Evolutionary conservation across 2,113 vertebrate species (phyloP), one percentile per base, ranked within the genome.

Genomic region (Ellobius talpinus): DNA sequence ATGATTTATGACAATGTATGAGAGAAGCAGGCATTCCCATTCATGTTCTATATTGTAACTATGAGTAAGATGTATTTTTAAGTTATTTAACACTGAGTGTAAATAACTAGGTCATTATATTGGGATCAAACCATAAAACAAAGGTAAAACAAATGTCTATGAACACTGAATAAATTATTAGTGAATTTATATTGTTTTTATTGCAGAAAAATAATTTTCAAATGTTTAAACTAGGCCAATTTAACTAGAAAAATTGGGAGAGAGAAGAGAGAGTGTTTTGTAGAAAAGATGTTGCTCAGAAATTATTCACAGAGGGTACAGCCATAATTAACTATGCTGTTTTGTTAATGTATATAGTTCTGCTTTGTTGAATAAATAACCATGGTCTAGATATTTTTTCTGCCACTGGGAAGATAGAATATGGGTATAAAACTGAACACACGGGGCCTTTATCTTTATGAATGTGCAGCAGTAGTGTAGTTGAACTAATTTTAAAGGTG

Each of bases 1-100:
- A 19, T 50, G 24, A 31, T 55, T 58, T 74, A 29, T 55, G n/a
- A 76, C 5, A n/a, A 85, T 58, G 81, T 94, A 91, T 72, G 42
- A 76, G 17, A 58, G 23, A 92, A 92, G 2, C 11, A 26, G 16
- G 0, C 16, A 58, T 85, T n/a, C 2, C 14, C 55, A 42, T 63
- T 72, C 61, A 77, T 63, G 73, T 1, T 87, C 16, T 70, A n/a
- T 14, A 77, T 39, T 65, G 1, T 47, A 66, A 66, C 52, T n/a
- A 10, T 47, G 87, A 94, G 39, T 50, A 68, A 55, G 2, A 4
- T 14, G 3, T n/a, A 19, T 13, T 63, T 93, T 39, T 73, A 73
- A 8, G 13, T 29, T 95, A 78, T 72, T 93, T 95, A 90, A 24
- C 39, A 77, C 23, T 91, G 17, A 95, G 13, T 81, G 36, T 87